Conservation (phyloP, 2,113 vertebrate species). For the Ivindomyrus marchei region DNA sequence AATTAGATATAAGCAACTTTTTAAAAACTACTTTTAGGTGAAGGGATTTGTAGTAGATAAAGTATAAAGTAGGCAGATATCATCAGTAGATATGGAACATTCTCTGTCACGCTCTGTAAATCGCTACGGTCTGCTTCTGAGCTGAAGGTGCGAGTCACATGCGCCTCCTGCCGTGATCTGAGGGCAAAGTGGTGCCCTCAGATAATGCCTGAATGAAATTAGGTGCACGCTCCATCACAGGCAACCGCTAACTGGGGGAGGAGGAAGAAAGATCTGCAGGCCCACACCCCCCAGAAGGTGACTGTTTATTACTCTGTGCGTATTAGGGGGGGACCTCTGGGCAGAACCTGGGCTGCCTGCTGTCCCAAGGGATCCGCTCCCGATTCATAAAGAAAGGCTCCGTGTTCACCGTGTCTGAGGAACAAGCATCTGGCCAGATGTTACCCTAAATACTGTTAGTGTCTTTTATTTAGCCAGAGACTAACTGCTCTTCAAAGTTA, state of each 20-base stretch:
- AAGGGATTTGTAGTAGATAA: background rate
- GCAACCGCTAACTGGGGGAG: background rate
- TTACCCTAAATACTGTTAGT: background rate
- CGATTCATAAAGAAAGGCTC: background rate
- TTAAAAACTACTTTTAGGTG: background rate
- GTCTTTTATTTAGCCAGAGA: background rate
- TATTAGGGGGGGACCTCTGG: background rate
- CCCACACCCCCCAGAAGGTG: background rate
- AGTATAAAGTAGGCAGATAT: background rate
- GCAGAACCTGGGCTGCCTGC: background rate
- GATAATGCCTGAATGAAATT: background rate
- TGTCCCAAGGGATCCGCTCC: background rate
- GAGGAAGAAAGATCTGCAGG: background rate
- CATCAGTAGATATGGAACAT: background rate
- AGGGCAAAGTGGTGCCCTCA: background rate
- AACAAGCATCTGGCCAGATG: background rate
- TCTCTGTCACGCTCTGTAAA: background rate
- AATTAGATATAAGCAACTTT: background rate
- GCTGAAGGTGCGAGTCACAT: background rate
- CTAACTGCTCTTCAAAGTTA: background rate
- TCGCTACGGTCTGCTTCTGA: background rate
- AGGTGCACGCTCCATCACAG: background rate
- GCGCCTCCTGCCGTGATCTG: background rate
- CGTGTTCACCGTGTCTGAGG: background rate
- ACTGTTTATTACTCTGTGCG: background rate